A percentile compares a stretch with the other conserved stretches of the same genome.
Conservation (phyloP, 2,888 invertebrate species). For the Teleiodes luculella region DNA sequence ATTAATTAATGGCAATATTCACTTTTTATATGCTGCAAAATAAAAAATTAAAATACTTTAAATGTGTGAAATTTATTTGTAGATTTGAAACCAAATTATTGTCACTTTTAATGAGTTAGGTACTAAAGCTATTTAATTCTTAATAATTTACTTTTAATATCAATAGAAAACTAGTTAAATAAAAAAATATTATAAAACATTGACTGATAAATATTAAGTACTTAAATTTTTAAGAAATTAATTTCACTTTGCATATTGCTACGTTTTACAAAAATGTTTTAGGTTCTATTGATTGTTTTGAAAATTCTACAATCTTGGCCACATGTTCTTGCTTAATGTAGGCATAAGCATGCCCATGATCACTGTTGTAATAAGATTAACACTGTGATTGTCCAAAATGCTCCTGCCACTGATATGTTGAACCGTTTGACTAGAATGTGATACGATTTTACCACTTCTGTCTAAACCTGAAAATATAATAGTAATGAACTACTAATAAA, state of each 20-base stretch:
- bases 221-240: neutral
- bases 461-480: conserved; percentile 79
- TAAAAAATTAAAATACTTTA: too few species aligned
- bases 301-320: conserved; percentile 43
- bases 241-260: too few species aligned
- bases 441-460: conserved; percentile 83
- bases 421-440: conserved; percentile 83
- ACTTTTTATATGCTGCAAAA: too few species aligned
- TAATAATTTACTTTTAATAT: neutral
- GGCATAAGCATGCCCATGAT: conserved; percentile 85
- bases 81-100: too few species aligned
- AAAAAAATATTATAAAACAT: neutral
- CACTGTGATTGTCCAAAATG: conserved; percentile 91
- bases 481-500: neutral
- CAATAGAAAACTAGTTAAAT: neutral
- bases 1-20: too few species aligned
- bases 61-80: too few species aligned
- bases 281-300: neutral
- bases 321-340: conserved; percentile 67
- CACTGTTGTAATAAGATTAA: conserved; percentile 90
- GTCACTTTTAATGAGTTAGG: too few species aligned
- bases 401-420: conserved; percentile 86
- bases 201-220: conserved; percentile 6
- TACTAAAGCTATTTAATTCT: neutral
- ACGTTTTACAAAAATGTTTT: neutral